phyloP scores from a whole-genome alignment of 1,140 invertebrate genomes.

The Scaptomyza hsui region DNA sequence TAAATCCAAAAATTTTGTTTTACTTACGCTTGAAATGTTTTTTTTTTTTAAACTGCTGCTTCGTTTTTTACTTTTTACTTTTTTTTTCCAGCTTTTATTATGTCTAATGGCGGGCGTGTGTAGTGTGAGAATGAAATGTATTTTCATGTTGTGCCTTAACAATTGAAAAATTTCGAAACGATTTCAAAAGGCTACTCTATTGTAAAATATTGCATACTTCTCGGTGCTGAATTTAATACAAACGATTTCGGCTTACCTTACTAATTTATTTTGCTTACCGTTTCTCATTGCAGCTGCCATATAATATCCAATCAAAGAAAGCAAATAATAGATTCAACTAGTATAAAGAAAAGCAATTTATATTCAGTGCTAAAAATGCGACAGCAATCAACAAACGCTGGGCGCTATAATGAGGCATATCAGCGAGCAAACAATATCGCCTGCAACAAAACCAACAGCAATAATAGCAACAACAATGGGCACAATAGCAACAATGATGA shows the following conservation, averaged over 20 bases:
- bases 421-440: constrained; percentile 67
- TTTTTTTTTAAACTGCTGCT: too few species aligned
- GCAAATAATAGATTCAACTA: constrained; percentile 26
- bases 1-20: too few species aligned
- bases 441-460: constrained; percentile 38
- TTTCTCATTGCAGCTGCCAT: constrained; percentile 13
- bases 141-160: too few species aligned
- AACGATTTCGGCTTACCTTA: neutral
- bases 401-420: constrained; percentile 76
- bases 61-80: too few species aligned
- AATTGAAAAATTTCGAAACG: too few species aligned
- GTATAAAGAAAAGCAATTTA: constrained; percentile 14
- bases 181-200: too few species aligned
- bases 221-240: too few species aligned
- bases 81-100: too few species aligned
- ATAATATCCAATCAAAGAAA: constrained; percentile 30
- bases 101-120: too few species aligned
- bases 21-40: too few species aligned
- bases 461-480: constrained; percentile 41
- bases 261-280: neutral
- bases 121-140: too few species aligned
- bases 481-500: constrained; percentile 36
- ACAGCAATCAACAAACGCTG: constrained; percentile 49
- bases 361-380: constrained; percentile 53
- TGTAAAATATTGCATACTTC: too few species aligned